Base-by-base conservation (phyloP, 2,888 invertebrate genomes). In the Iphiclides podalirius region DNA sequence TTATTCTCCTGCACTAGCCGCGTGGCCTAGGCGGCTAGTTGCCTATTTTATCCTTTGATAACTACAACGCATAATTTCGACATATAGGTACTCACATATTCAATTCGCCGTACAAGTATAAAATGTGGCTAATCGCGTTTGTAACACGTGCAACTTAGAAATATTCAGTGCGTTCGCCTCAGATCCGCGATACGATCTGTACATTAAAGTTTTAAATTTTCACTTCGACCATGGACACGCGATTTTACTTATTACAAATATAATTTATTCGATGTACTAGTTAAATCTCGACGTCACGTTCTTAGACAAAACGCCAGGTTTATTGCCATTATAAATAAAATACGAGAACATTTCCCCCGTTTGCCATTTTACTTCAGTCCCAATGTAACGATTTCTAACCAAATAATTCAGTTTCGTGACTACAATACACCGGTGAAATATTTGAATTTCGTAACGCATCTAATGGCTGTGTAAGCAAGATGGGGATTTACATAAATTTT, bases 401-500 rank as follows among this genome's bases (percentile, higher is more conserved):
- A 31, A 41, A 35, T 36, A 37, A 42, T 13, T 47, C 17, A 38
- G 14, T 9, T 23, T 17, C 6, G 13, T 9, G 9, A 39, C 14
- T 47, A 15, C 12, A 14, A 20, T 23, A 7, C 20, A 20, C 17
- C 9, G 8, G 16, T 7, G 9, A 43, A 43, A 34, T 39, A 38
- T 43, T 41, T 38, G 35, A 37, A 36, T 52, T 41, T 50, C 45
- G 36, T 38, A 38, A 50, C 38, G 13, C 13, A 36, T 28, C 12
- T 14, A 44, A 39, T 44, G 28, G 34, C 20, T 26, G 38, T 52
- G 48, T 48, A 48, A 42, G 50, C 45, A 51, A 41, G 23, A 26
- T 42, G 14, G 33, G 41, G 20, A 55, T 58, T 61, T 41, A 51
- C 55, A 58, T 57, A 55, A 46, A 58, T 58, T 58, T 55, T 57